These are phyloP conservation scores for Pandemis corylana DNA, from an alignment of 2,888 invertebrate genomes.

Conservation along the genomic window DNA sequence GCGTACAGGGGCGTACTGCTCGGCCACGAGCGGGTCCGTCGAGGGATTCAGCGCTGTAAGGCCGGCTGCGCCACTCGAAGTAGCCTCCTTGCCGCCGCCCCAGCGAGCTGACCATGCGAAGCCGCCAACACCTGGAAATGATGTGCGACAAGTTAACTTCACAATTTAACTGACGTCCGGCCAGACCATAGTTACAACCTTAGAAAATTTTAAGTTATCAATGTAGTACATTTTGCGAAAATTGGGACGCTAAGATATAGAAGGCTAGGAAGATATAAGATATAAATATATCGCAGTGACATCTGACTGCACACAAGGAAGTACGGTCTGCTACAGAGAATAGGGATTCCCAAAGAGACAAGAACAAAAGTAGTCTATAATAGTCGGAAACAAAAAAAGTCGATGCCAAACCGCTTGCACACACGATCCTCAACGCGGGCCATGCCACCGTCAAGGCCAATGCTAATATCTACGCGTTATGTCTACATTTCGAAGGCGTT, in stretches of 20 bases:
- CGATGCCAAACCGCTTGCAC: background rate
- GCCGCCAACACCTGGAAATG: slow-evolving; percentile 66
- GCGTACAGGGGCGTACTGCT: slow-evolving; percentile 90
- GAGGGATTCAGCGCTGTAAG: slow-evolving; percentile 89
- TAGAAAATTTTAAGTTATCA: too few relatives aligned
- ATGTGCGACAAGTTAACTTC: background rate
- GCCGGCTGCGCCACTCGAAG: slow-evolving; percentile 80
- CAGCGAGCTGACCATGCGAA: slow-evolving; percentile 76
- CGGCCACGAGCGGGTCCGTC: slow-evolving; percentile 90
- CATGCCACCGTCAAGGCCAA: too few relatives aligned
- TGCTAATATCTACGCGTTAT: too few relatives aligned
- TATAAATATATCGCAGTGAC: too few relatives aligned
- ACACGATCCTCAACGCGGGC: too few relatives aligned
- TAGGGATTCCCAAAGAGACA: background rate
- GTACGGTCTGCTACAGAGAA: too few relatives aligned
- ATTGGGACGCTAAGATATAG: too few relatives aligned
- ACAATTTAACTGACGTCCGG: background rate
- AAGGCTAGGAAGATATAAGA: too few relatives aligned
- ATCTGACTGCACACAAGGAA: too few relatives aligned
- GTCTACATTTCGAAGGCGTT: too few relatives aligned
- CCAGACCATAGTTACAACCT: too few relatives aligned
- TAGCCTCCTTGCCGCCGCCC: slow-evolving; percentile 82
- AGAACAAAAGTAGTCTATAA: background rate
- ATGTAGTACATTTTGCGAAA: too few relatives aligned
- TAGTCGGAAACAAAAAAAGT: background rate